Conservation (phyloP, 2,888 invertebrate species). For the Diplazon laetatorius region DNA sequence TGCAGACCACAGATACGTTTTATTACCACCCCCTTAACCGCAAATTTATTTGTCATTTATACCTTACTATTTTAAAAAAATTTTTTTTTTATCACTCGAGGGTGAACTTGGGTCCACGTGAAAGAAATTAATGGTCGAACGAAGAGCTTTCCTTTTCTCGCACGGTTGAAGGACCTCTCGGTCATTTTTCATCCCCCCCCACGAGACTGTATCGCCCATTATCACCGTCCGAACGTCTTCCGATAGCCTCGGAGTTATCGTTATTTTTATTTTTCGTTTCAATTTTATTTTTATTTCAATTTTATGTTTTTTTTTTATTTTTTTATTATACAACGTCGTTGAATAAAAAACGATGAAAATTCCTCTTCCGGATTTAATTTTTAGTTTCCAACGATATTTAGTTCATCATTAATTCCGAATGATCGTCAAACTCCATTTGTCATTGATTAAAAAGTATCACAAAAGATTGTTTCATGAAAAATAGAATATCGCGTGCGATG, state of each 20-base stretch:
- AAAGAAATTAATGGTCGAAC: constrained; percentile 55
- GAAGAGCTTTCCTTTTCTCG: not conserved
- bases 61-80: too few relatives aligned
- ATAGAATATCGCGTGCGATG: too few relatives aligned
- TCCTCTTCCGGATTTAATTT: too few relatives aligned
- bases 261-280: not conserved
- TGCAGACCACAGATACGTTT: too few relatives aligned
- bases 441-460: too few relatives aligned
- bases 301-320: not conserved
- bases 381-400: too few relatives aligned
- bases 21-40: constrained; percentile 41
- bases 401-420: too few relatives aligned
- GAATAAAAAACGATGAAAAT: too few relatives aligned
- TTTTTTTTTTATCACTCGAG: constrained; percentile 4
- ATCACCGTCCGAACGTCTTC: not conserved
- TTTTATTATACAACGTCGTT: too few relatives aligned
- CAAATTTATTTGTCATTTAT: constrained; percentile 48
- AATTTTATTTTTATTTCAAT: not conserved
- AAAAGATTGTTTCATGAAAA: too few relatives aligned
- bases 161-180: constrained; percentile 26
- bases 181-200: constrained; percentile 17
- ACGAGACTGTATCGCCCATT: not conserved
- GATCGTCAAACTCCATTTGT: too few relatives aligned
- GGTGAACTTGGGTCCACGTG: constrained; percentile 14
- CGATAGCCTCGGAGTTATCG: not conserved